Conservation (phyloP, 1,140 invertebrate genomes). For the Ceratina calcarata region DNA sequence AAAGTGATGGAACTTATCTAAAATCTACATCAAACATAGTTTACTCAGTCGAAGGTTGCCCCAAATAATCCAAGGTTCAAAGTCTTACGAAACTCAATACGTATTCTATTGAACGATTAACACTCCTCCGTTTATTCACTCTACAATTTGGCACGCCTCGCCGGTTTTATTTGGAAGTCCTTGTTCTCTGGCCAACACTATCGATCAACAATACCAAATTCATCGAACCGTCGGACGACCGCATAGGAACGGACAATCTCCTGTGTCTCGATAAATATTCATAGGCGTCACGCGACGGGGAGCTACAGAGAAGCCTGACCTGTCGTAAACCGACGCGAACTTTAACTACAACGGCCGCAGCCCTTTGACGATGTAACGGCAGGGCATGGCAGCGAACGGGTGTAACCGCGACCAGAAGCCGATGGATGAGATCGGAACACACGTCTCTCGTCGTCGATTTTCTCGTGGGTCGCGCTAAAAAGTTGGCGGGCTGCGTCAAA, state of each 20-base stretch:
- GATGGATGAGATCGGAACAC: slow-evolving; percentile 12
- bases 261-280: slow-evolving; percentile 59
- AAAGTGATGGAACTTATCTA: too few species aligned
- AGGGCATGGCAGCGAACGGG: slow-evolving; percentile 20
- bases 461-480: not conserved
- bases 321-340: too few species aligned
- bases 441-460: not conserved
- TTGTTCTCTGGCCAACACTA: not conserved
- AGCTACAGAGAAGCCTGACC: not conserved
- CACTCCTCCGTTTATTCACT: slow-evolving; percentile 11
- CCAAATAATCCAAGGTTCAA: slow-evolving; percentile 19
- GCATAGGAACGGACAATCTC: slow-evolving; percentile 2
- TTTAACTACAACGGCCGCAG: slow-evolving; percentile 9
- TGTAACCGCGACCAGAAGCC: slow-evolving; percentile 7
- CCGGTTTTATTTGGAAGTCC: slow-evolving; percentile 40
- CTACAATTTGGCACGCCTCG: slow-evolving; percentile 42
- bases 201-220: slow-evolving; percentile 44
- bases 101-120: slow-evolving; percentile 13
- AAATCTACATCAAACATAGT: too few species aligned
- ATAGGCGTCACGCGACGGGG: slow-evolving; percentile 26
- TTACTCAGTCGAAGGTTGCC: not conserved
- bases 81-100: slow-evolving; percentile 15
- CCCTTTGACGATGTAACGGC: slow-evolving; percentile 27
- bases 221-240: slow-evolving; percentile 40
- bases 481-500: not conserved